Base-by-base conservation (phyloP, 2,113 vertebrate species). In the Pionites leucogaster region DNA sequence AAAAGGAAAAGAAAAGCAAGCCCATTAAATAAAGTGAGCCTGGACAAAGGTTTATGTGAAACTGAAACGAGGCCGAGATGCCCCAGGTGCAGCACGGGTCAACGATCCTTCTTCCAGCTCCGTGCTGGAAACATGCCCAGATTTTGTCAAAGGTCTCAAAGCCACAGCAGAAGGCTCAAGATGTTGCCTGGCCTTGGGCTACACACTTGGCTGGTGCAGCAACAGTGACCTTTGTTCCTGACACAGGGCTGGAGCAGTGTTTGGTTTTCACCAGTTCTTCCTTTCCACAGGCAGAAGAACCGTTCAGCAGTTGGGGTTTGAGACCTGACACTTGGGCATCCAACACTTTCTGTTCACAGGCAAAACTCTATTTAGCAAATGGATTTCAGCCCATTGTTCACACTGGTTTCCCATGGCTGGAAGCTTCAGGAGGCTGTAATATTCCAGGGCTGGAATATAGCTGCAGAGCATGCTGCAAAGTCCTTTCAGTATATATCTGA, bases 111-210 rank as follows among this genome's bases (percentile, higher is more conserved):
- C 62, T 74, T n/a, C 31, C 12, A 17, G 82, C 65, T 87, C 75
- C 6, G 82, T 0, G 22, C 79, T 95, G 95, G 90, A 96, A 95
- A 78, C 1, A 4, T 95, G 95, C 96, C 96, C 95, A 94, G 96
- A 87, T 91, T 95, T 97, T 97, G 93, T 92, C 20, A 96, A 79
- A 94, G 86, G 86, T 88, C 96, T 91, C 91, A 82, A 68, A 96
- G 92, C 91, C 84, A 68, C 14, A 0, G 57, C 4, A 76, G 64
- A 86, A 96, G 64, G 92, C 87, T 95, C 94, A 97, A 94, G 96
- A 70, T 97, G 91, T 96, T 97, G 81, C 13, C 92, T 96, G 96
- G 92, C 96, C 95, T 95, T 96, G 95, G 95, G 95, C 96, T 96
- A 86, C 5, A 1, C 46, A 67, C 50, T 96, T 94, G 89, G 97